Conservation (phyloP, 2,888 invertebrate species). For the Cephonodes hylas region DNA sequence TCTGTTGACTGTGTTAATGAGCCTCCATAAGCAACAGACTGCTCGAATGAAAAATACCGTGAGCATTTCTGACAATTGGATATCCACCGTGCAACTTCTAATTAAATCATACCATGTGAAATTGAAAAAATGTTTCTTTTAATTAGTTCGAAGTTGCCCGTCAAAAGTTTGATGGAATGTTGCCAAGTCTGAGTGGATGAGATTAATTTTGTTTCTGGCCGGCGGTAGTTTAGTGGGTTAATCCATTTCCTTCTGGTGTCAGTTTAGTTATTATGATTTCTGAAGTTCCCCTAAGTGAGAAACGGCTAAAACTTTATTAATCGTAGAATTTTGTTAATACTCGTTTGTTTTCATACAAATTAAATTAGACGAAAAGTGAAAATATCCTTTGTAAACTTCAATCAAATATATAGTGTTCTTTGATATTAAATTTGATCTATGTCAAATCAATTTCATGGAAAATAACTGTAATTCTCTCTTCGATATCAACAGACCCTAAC, state of each 20-base stretch:
- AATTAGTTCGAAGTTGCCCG: not conserved
- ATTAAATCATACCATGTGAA: not conserved
- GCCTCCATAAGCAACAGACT: no score
- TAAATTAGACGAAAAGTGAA: no score
- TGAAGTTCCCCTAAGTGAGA: not conserved
- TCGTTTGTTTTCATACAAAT: no score
- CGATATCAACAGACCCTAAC: no score
- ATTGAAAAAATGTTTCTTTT: not conserved
- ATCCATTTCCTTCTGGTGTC: not conserved
- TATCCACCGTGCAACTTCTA: not conserved
- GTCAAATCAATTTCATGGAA: no score
- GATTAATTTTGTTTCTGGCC: not conserved
- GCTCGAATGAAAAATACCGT: not conserved
- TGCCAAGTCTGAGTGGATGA: not conserved
- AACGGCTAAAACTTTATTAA: not conserved
- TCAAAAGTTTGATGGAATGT: constrained; percentile 4
- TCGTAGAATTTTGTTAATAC: not conserved
- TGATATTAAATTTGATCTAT: no score
- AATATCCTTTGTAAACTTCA: no score
- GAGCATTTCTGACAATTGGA: not conserved
- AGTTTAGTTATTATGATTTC: not conserved
- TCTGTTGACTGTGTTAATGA: no score
- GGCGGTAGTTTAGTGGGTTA: not conserved
- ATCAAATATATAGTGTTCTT: no score
- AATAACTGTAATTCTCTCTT: no score